Evolutionary conservation across 2,888 invertebrate genomes (phyloP).

Genomic region (Lacanobia wlatinum): DNA sequence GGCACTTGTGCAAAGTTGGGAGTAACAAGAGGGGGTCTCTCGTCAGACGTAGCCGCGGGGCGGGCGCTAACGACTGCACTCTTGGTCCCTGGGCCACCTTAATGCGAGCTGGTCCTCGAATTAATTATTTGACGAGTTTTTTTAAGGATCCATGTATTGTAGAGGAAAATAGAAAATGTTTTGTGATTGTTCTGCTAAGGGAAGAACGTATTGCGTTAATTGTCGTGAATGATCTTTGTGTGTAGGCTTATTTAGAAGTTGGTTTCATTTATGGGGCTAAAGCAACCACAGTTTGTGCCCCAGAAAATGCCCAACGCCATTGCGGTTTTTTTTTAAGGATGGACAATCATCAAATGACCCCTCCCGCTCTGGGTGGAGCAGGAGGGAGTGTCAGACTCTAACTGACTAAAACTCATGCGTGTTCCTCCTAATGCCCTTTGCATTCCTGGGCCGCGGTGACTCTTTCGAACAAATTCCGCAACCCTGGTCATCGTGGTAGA

Average conservation of each 20-base stretch:
- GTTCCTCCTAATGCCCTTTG: no score
- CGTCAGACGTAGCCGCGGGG: constrained; percentile 53
- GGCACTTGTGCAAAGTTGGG: constrained; percentile 44
- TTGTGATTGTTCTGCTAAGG: neutral
- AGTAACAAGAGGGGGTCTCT: constrained; percentile 46
- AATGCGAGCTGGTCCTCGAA: constrained; percentile 34
- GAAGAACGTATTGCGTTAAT: neutral
- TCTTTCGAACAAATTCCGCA: no score
- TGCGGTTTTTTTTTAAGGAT: no score
- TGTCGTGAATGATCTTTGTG: neutral
- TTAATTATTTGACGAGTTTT: constrained; percentile 52
- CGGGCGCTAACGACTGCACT: constrained; percentile 56
- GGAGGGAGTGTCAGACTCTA: no score
- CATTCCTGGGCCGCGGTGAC: no score
- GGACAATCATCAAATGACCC: no score
- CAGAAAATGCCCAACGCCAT: no score
- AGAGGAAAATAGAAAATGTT: constrained; percentile 14
- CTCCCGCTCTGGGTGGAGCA: no score
- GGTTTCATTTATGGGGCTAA: no score
- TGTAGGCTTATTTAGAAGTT: neutral
- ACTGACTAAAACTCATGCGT: no score
- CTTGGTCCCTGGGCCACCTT: constrained; percentile 28
- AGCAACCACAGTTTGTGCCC: no score
- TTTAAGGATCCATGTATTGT: constrained; percentile 17
- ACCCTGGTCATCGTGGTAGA: no score